Evolutionary conservation across 1,140 invertebrate genomes (phyloP), one percentile per base, ranked within the genome.

Genomic region (Drosophila asahinai): DNA sequence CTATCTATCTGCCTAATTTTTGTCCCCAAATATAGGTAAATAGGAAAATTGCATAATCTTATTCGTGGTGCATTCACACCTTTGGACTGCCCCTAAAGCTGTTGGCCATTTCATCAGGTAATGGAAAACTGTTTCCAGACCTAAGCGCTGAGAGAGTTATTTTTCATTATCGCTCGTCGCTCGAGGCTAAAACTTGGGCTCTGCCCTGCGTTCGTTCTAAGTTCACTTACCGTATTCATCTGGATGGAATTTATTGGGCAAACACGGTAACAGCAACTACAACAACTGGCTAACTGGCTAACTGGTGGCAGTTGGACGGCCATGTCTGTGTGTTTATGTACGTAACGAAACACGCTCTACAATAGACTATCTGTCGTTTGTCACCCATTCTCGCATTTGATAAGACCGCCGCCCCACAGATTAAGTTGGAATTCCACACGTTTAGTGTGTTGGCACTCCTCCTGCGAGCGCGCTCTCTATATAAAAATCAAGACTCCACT

Each of bases 321-420:
- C 40, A 17, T 36, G 22, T 22, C 17, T 45, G 63, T 52, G 62
- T 70, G 62, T 48, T 48, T 49, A 25, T 52, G 36, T 54, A 66
- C 67, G 70, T 73, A 73, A 42, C 52, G 27, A 33, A 68, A 54
- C 38, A 68, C 48, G 67, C 48, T 71, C 47, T 68, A 68, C 27
- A 67, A 70, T 51, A 55, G 67, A 71, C 63, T 74, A 73, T 74
- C 70, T 73, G 70, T 52, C 70, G 67, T 72, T 68, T 73, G 70
- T 73, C 49, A 48, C 65, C 33, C 40, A 38, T 66, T 71, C 68
- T 36, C 42, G 38, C 5, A 33, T 45, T 62, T 73, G 70, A 73
- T 73, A 73, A 73, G 70, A 45, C 12, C 48, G 15, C 17, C 67
- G 27, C n/a, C 17, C 12, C 54, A 27, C 54, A 72, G 70, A 73